Conservation (phyloP, 2,888 invertebrate genomes). For the Cancer borealis region DNA sequence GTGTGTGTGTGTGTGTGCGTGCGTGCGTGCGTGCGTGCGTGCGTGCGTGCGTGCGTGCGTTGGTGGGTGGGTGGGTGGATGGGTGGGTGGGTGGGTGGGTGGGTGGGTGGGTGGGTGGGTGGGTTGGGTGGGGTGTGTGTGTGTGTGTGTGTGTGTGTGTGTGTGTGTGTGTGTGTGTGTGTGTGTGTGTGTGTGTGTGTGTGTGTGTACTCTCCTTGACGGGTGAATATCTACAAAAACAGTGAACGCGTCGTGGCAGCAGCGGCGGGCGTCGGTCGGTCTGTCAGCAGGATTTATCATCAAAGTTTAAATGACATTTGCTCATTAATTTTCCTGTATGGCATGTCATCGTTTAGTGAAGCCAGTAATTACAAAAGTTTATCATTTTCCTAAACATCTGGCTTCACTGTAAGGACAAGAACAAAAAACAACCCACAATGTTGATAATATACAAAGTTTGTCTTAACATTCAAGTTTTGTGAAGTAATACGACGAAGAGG, state of each 20-base stretch:
- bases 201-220: not conserved
- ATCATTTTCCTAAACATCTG: not conserved
- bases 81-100: too few species aligned
- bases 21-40: too few species aligned
- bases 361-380: not conserved
- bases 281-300: not conserved
- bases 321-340: not conserved
- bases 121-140: constrained; percentile 17
- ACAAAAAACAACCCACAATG: not conserved
- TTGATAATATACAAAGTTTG: not conserved
- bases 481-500: not conserved
- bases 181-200: not conserved
- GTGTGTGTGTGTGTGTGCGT: too few species aligned
- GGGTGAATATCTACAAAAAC: not conserved
- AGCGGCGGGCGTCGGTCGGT: not conserved
- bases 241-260: not conserved
- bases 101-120: not conserved
- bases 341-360: not conserved
- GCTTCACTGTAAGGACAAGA: not conserved
- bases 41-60: too few species aligned
- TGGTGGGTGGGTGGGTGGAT: too few species aligned
- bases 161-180: not conserved
- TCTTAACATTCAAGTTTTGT: not conserved
- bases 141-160: not conserved
- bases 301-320: constrained; percentile 37